Percentiles rank a stretch among this genome's conserved stretches.
These are phyloP conservation scores for Electrophaes corylata DNA, from an alignment of 2,888 invertebrate genomes.

Conservation along the genomic window DNA sequence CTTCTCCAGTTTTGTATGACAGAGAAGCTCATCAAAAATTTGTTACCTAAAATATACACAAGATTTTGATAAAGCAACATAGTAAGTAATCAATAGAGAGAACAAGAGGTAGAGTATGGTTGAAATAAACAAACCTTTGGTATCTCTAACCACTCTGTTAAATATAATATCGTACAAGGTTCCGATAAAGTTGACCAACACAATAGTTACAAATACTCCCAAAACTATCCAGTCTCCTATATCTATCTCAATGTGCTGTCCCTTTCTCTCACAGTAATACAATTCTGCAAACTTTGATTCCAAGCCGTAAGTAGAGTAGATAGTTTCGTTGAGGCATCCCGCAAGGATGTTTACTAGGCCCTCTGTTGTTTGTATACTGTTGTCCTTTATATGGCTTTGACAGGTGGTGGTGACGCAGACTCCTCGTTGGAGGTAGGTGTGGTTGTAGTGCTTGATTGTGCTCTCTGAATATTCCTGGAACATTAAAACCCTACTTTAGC, in stretches of 20 bases:
- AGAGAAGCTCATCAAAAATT: slow-evolving; percentile 47
- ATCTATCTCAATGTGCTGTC: slow-evolving; percentile 24
- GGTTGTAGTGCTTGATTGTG: slow-evolving; percentile 46
- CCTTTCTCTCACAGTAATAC: slow-evolving; percentile 38
- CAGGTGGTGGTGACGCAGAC: slow-evolving; percentile 45
- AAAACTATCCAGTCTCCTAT: slow-evolving; percentile 35
- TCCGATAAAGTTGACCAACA: slow-evolving; percentile 30
- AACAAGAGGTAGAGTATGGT: too few relatives aligned
- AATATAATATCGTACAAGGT: slow-evolving; percentile 34
- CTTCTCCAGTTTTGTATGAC: slow-evolving; percentile 44
- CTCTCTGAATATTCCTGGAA: slow-evolving; percentile 47
- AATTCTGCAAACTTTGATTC: slow-evolving; percentile 37
- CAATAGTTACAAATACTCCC: slow-evolving; percentile 24
- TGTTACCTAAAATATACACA: slow-evolving; percentile 33
- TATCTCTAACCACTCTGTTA: slow-evolving; percentile 36
- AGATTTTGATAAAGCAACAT: neutral
- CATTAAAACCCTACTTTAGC: neutral
- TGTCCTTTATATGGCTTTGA: slow-evolving; percentile 29
- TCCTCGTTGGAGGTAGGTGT: slow-evolving; percentile 45
- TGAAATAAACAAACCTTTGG: slow-evolving; percentile 36
- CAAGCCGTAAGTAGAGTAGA: slow-evolving; percentile 40
- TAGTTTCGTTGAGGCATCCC: slow-evolving; percentile 45
- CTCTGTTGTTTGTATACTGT: slow-evolving; percentile 25
- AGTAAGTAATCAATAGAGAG: neutral
- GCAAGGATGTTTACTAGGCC: slow-evolving; percentile 40